Percentiles rank a stretch among this genome's conserved stretches.
These are phyloP conservation scores for Orcinus orca DNA, from an alignment of 2,113 vertebrate species.

Conservation along the genomic window DNA sequence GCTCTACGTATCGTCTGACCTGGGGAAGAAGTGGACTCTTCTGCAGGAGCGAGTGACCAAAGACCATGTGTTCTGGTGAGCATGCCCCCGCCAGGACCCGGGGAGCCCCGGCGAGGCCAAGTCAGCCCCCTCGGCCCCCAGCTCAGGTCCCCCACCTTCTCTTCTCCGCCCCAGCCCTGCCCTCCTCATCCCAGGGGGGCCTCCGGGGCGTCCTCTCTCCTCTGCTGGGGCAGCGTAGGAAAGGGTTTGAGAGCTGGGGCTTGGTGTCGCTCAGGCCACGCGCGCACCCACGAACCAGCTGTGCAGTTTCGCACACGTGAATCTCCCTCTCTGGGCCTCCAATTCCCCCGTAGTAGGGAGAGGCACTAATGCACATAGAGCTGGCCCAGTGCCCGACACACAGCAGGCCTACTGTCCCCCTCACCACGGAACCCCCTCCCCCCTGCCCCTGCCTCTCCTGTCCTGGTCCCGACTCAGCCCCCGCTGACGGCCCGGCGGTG, in stretches of 20 bases:
- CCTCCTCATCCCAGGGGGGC: background rate
- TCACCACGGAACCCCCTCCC: too few species aligned
- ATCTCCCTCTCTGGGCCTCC: background rate
- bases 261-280: fast-evolving
- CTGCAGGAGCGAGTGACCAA: slow-evolving; percentile 95
- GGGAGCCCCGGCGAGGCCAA: fast-evolving
- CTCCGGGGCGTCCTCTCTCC: background rate
- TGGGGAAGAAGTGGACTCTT: slow-evolving; percentile 93
- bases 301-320: fast-evolving
- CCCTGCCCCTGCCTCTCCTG: background rate
- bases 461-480: background rate
- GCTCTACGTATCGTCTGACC: slow-evolving; percentile 91
- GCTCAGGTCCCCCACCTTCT: background rate
- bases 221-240: background rate
- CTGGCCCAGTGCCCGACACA: too few species aligned
- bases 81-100: fast-evolving
- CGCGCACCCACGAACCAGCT: fast-evolving
- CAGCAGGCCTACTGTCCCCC: background rate
- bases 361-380: background rate
- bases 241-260: fast-evolving
- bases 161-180: background rate
- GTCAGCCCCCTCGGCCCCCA: fast-evolving
- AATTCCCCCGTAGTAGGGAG: fast-evolving
- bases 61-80: slow-evolving; percentile 95
- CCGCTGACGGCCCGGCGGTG: background rate